These are phyloP conservation scores for Diplogasteroides magnus DNA, from an alignment of 1,140 invertebrate species.

Conservation along the genomic window DNA sequence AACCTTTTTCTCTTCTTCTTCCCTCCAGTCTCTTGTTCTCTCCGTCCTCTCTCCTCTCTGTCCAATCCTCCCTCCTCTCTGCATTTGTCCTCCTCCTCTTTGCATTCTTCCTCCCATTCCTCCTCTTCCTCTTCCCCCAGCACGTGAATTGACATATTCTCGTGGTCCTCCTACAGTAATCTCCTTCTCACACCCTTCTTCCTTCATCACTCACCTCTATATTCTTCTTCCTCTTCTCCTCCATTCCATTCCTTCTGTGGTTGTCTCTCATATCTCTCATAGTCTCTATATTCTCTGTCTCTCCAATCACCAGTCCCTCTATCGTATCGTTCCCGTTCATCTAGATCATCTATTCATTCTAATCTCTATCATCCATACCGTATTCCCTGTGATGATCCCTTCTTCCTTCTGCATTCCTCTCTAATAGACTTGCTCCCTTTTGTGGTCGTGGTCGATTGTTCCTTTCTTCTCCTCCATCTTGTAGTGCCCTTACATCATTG, in stretches of 20 bases:
- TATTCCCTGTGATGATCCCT: background rate
- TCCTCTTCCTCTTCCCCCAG: background rate
- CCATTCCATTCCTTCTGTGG: no score
- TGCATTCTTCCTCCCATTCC: background rate
- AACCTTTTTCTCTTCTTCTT: background rate
- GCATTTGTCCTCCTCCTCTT: background rate
- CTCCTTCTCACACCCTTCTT: background rate
- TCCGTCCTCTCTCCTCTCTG: background rate
- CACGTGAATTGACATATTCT: background rate
- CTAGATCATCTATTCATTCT: background rate
- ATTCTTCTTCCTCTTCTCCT: background rate
- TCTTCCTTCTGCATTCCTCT: background rate
- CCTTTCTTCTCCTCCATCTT: background rate
- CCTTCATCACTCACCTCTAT: no score
- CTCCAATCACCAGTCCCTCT: no score
- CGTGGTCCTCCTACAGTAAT: background rate
- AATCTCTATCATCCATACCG: background rate
- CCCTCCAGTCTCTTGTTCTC: background rate
- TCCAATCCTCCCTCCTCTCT: background rate
- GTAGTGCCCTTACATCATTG: constrained; percentile 13
- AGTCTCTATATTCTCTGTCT: background rate
- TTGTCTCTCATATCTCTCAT: background rate
- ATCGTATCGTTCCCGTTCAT: background rate
- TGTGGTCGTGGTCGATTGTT: no score
- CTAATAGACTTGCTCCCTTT: background rate